phyloP scores from a whole-genome alignment of 2,888 invertebrate species.

The Gryllus longicercus region DNA sequence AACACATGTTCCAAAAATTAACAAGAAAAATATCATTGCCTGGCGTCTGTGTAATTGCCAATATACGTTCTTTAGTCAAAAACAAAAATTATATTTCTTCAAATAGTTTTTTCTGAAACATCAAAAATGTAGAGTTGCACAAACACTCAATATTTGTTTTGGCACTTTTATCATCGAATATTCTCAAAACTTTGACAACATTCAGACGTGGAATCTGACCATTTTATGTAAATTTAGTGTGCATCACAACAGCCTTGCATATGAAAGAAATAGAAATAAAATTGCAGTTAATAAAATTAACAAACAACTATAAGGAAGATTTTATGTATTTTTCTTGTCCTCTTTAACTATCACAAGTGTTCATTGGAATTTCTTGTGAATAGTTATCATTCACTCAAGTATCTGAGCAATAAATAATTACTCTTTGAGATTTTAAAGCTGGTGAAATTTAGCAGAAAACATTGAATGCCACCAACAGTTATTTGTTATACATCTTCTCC shows the following conservation, averaged over 20 bases:
- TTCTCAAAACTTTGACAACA: neutral
- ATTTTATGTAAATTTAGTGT: neutral
- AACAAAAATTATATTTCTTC: too few species aligned
- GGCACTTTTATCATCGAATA: too few species aligned
- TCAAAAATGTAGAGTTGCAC: too few species aligned
- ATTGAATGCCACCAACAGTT: neutral
- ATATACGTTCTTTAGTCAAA: too few species aligned
- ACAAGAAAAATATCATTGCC: too few species aligned
- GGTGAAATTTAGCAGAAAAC: neutral
- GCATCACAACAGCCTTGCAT: constrained; percentile 7
- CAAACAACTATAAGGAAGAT: neutral
- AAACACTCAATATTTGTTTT: too few species aligned
- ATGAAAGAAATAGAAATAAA: constrained; percentile 11
- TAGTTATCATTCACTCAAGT: neutral
- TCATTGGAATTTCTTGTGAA: constrained; percentile 1
- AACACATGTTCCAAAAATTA: too few species aligned
- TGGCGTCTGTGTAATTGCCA: too few species aligned
- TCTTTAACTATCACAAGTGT: neutral
- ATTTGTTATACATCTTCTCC: neutral
- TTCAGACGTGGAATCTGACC: neutral
- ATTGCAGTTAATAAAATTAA: constrained; percentile 10
- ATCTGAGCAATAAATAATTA: too few species aligned
- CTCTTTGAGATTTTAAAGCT: neutral
- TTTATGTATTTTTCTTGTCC: neutral
- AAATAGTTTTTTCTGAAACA: too few species aligned